These are phyloP conservation scores for Lipophrys pholis DNA, from an alignment of 2,113 vertebrate genomes.

Conservation along the genomic window DNA sequence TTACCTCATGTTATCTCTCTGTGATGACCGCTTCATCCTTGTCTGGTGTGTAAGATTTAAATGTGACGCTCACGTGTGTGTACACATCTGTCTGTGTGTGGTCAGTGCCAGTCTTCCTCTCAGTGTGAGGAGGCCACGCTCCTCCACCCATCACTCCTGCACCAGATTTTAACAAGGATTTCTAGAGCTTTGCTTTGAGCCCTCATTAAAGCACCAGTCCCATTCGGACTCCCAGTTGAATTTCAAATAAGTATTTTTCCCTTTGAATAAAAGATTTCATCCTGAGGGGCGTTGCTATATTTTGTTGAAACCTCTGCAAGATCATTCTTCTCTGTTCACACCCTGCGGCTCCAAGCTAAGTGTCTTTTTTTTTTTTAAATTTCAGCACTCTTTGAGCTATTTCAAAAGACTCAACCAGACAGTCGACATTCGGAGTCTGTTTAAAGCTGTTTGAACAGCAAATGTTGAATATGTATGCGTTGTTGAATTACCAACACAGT, in stretches of 20 bases:
- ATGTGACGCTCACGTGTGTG: background rate
- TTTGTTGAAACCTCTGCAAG: constrained; percentile 59
- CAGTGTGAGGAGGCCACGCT: constrained; percentile 8
- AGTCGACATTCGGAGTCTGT: constrained; percentile 32
- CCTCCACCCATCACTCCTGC: constrained; percentile 38
- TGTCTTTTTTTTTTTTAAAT: constrained; percentile 13
- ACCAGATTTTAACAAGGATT: constrained; percentile 41
- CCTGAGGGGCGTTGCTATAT: constrained; percentile 55
- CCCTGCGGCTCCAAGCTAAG: constrained; percentile 38
- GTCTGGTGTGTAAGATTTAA: constrained; percentile 4
- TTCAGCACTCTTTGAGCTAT: constrained; percentile 21
- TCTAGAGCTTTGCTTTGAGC: constrained; percentile 46
- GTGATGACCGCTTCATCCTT: background rate
- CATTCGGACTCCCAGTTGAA: constrained; percentile 48
- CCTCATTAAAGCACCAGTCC: constrained; percentile 57
- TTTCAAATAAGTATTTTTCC: constrained; percentile 60
- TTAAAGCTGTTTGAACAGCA: constrained; percentile 35
- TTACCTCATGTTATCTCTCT: too few relatives aligned
- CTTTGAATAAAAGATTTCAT: constrained; percentile 75
- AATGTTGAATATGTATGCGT: constrained; percentile 39
- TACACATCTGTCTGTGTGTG: background rate
- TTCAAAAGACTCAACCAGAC: constrained; percentile 51
- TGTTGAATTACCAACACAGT: constrained; percentile 25
- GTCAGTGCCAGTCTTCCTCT: constrained; percentile 15
- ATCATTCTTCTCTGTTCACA: constrained; percentile 55